phyloP scores from a whole-genome alignment of 1,140 invertebrate species.

The Centruroides vittatus region DNA sequence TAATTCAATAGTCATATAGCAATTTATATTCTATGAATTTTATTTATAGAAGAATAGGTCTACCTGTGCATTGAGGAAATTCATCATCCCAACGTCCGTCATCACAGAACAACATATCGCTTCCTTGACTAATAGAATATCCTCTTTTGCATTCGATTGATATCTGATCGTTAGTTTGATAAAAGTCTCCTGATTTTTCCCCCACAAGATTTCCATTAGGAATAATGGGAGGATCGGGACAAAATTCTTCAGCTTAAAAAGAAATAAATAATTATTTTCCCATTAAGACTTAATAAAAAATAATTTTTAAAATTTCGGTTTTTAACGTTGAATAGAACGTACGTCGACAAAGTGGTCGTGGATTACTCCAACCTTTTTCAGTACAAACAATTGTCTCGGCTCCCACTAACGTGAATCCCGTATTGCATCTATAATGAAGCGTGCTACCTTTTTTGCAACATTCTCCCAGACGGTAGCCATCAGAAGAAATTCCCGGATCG shows the following conservation, averaged over 20 bases:
- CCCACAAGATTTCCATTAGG: slow-evolving; percentile 1
- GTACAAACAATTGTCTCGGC: background rate
- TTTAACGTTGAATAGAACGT: background rate
- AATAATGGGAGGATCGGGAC: background rate
- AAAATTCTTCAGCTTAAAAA: background rate
- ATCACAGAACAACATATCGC: background rate
- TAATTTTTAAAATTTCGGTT: no score
- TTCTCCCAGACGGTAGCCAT: slow-evolving; percentile 1
- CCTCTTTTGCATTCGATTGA: slow-evolving; percentile 2
- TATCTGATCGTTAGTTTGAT: slow-evolving; percentile 1
- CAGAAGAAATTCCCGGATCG: slow-evolving; percentile 6
- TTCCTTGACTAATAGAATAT: background rate
- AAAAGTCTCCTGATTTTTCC: slow-evolving; percentile 4
- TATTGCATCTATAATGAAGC: slow-evolving; percentile 1
- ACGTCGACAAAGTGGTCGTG: slow-evolving; percentile 8
- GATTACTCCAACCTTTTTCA: background rate
- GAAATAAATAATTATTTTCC: background rate
- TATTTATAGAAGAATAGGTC: no score
- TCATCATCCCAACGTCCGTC: slow-evolving; percentile 7
- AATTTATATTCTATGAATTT: no score
- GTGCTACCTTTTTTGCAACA: slow-evolving; percentile 3
- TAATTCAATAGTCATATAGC: no score
- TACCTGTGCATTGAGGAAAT: slow-evolving; percentile 11
- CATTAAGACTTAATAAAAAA: no score
- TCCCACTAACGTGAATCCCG: slow-evolving; percentile 4